phyloP scores from a whole-genome alignment of 2,888 invertebrate species.

The Drosophila meridionalis region DNA sequence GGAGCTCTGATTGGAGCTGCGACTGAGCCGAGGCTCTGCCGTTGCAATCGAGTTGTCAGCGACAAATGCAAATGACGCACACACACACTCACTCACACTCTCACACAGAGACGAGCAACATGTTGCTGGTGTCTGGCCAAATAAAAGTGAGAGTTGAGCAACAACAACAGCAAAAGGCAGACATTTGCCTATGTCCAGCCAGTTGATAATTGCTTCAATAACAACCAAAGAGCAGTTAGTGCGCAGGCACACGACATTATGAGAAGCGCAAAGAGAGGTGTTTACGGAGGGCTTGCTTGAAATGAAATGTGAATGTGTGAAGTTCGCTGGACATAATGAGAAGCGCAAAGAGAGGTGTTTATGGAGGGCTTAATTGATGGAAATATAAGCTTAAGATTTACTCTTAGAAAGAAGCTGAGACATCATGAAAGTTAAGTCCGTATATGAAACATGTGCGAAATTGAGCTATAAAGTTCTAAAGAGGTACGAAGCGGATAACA shows the following conservation, averaged over 20 bases:
- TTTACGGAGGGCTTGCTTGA: background rate
- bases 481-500: background rate
- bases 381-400: background rate
- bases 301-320: background rate
- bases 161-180: slow-evolving; percentile 41
- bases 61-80: slow-evolving; percentile 64
- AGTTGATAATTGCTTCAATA: slow-evolving; percentile 35
- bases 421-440: background rate
- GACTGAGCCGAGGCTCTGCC: background rate
- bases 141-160: slow-evolving; percentile 59
- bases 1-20: background rate
- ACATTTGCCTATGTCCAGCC: slow-evolving; percentile 45
- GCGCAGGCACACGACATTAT: background rate
- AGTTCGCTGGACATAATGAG: background rate
- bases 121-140: slow-evolving; percentile 39
- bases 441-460: background rate
- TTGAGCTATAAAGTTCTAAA: background rate
- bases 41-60: slow-evolving; percentile 52
- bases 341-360: background rate
- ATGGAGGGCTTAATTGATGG: background rate
- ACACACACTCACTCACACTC: slow-evolving; percentile 39
- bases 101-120: slow-evolving; percentile 22
- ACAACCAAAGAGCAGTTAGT: background rate
- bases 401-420: background rate
- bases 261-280: slow-evolving; percentile 26